Percentiles rank a stretch among this genome's conserved stretches.
These are phyloP conservation scores for Proterorhinus semilunaris DNA, from an alignment of 2,113 vertebrate species.

Conservation along the genomic window DNA sequence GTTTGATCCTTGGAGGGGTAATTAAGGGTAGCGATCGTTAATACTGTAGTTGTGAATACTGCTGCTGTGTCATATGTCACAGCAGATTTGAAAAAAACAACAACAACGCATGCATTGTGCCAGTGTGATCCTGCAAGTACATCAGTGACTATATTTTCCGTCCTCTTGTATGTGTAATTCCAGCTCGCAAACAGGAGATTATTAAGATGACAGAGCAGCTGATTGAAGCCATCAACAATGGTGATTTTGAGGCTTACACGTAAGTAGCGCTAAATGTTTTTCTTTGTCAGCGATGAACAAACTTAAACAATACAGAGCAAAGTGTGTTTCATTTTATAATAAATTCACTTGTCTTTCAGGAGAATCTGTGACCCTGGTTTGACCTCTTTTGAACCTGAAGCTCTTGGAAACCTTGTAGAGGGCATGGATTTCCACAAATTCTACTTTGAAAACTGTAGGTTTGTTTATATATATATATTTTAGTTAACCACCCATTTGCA, in stretches of 20 bases:
- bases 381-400: conserved; percentile 98
- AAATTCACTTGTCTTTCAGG: conserved; percentile 69
- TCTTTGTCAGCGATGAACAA: too few species aligned
- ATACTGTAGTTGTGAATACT: neutral
- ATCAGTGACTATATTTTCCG: neutral
- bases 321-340: neutral
- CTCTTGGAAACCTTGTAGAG: conserved; percentile 96
- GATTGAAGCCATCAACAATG: conserved; percentile 99
- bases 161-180: neutral
- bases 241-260: conserved; percentile 99
- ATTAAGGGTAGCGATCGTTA: too few species aligned
- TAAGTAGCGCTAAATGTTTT: conserved; percentile 71
- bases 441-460: conserved; percentile 98
- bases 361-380: conserved; percentile 98
- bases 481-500: neutral
- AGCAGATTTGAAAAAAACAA: too few species aligned
- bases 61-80: neutral
- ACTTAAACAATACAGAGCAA: too few species aligned
- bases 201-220: conserved; percentile 99
- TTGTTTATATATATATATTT: neutral
- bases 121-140: neutral
- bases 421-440: conserved; percentile 99
- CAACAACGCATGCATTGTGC: neutral
- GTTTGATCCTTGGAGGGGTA: neutral
- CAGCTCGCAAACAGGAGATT: conserved; percentile 98